A percentile compares a stretch with the other conserved stretches of the same genome.
phyloP scores from a whole-genome alignment of 2,797 vertebrate genomes.

The Hippocampus kuda region DNA sequence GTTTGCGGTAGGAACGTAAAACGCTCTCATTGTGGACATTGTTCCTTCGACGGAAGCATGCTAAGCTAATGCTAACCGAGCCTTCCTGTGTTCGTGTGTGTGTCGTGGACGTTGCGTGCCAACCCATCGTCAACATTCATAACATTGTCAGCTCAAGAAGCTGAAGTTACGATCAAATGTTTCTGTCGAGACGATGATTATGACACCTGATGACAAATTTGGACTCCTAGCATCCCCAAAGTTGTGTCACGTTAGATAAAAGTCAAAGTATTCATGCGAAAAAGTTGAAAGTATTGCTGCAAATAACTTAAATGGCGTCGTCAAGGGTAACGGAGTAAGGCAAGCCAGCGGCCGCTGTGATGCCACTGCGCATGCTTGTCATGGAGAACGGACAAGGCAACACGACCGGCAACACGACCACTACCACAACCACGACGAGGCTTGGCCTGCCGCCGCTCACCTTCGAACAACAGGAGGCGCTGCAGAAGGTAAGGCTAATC shows the following conservation, averaged over 20 bases:
- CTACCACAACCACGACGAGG: constrained; percentile 50
- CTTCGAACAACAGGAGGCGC: constrained; percentile 96
- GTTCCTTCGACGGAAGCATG: not conserved
- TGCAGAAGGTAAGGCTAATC: constrained; percentile 81
- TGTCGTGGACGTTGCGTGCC: not conserved
- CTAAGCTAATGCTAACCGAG: constrained; percentile 38
- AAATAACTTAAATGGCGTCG: constrained; percentile 4
- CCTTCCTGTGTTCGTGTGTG: not conserved
- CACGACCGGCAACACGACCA: constrained; percentile 72
- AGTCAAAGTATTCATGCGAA: not conserved
- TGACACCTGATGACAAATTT: not conserved
- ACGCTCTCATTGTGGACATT: not conserved
- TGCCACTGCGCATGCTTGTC: constrained; percentile 2
- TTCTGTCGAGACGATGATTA: not conserved
- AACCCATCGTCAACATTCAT: not conserved
- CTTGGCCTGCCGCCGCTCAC: constrained; percentile 96
- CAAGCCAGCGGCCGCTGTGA: not conserved
- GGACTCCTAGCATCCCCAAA: not conserved
- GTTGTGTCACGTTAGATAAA: not conserved
- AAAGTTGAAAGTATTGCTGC: not conserved
- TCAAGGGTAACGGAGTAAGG: constrained; percentile 1
- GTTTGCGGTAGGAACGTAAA: constrained; percentile 47
- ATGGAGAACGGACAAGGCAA: constrained; percentile 98
- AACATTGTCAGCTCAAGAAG: not conserved
- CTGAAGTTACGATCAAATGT: too few species aligned